These are phyloP conservation scores for Pogoniulus pusillus DNA, from an alignment of 2,797 vertebrate genomes.

Conservation along the genomic window DNA sequence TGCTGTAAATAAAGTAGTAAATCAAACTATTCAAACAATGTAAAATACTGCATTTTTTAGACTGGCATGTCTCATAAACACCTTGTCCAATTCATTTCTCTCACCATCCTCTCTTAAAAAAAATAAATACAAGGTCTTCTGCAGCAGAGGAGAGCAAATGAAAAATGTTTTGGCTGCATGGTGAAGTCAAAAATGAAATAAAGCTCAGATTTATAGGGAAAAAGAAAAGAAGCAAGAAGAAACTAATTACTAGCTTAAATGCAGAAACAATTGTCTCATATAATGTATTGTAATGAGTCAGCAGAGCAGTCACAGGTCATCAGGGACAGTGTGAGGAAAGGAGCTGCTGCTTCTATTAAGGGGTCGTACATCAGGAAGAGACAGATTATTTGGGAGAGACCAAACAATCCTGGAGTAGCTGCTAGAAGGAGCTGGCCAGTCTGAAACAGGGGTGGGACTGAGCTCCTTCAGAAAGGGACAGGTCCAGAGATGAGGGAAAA, in stretches of 20 bases:
- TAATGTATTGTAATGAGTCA: constrained; percentile 57
- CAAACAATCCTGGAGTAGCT: neutral
- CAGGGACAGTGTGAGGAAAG: neutral
- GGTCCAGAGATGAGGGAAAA: neutral
- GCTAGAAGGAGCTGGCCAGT: neutral
- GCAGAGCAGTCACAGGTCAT: constrained; percentile 37
- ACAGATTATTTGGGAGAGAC: neutral
- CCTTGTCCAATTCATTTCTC: constrained; percentile 41
- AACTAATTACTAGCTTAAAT: constrained; percentile 23
- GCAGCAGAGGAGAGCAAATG: neutral
- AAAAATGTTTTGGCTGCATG: neutral
- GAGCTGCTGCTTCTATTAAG: neutral
- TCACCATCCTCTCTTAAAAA: neutral
- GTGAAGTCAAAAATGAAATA: constrained; percentile 5
- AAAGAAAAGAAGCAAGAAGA: neutral
- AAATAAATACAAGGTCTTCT: neutral
- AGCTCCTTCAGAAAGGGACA: neutral
- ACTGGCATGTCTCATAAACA: constrained; percentile 27
- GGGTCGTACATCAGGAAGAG: neutral
- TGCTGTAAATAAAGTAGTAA: constrained; percentile 57
- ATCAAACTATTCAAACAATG: constrained; percentile 52
- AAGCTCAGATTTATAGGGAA: constrained; percentile 44
- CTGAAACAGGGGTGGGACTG: neutral
- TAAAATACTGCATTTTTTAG: constrained; percentile 33
- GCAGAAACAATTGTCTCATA: constrained; percentile 50